These are phyloP conservation scores for Scaptomyza montana DNA, from an alignment of 1,140 invertebrate genomes.

Conservation along the genomic window DNA sequence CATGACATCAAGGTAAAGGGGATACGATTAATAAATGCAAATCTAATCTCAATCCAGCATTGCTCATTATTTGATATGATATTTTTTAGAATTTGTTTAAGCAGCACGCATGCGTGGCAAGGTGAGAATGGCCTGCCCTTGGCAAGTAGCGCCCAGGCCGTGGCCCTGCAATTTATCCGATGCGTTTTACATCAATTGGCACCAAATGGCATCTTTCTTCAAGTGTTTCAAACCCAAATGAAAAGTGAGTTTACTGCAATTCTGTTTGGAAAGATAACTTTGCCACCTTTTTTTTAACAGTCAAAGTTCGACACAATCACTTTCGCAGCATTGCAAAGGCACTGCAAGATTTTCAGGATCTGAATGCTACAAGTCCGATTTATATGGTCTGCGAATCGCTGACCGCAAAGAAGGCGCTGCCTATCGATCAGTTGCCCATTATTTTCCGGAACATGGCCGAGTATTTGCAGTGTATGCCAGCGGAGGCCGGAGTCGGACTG, in stretches of 20 bases:
- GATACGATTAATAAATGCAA: neutral
- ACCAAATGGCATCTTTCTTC: slow-evolving; percentile 97
- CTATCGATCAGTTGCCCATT: slow-evolving; percentile 89
- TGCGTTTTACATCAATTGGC: slow-evolving; percentile 98
- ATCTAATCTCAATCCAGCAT: neutral
- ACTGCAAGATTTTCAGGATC: slow-evolving; percentile 97
- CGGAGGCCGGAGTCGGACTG: slow-evolving; percentile 91
- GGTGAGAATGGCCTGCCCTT: slow-evolving; percentile 93
- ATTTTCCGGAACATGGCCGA: slow-evolving; percentile 95
- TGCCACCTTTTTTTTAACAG: slow-evolving; percentile 31
- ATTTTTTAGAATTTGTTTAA: slow-evolving; percentile 87
- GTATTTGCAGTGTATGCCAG: slow-evolving; percentile 95
- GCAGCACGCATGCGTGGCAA: slow-evolving; percentile 95
- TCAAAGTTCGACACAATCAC: slow-evolving; percentile 86
- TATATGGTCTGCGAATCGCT: slow-evolving; percentile 95
- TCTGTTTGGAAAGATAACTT: neutral
- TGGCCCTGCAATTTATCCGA: slow-evolving; percentile 97
- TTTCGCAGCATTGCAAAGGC: slow-evolving; percentile 97
- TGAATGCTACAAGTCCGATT: slow-evolving; percentile 97
- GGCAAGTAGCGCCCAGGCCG: slow-evolving; percentile 94
- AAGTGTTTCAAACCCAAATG: slow-evolving; percentile 96
- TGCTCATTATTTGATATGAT: neutral
- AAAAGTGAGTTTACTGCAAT: slow-evolving; percentile 86
- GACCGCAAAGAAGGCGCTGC: slow-evolving; percentile 94
- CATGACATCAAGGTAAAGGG: slow-evolving; percentile 91